Base-by-base conservation (phyloP, 2,113 vertebrate genomes). In the Hepsetus odoe region DNA sequence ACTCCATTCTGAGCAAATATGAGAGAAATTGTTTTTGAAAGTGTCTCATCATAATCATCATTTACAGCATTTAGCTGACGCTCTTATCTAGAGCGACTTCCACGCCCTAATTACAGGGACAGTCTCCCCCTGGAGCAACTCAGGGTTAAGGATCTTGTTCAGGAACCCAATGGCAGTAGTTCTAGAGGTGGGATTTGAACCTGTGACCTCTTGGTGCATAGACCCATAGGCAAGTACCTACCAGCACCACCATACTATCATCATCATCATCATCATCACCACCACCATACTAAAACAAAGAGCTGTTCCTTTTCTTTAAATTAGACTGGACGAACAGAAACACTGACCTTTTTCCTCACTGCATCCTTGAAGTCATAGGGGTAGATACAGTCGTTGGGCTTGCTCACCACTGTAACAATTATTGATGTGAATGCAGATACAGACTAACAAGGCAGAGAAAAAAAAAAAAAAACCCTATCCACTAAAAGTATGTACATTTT, bases 371-470 rank as follows among this genome's bases (percentile, higher is more conserved):
- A 97, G 91, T 95, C 94, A 80, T 95, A 98, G 1, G 98, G 98
- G 77, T 96, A 99, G 90, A 99, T 97, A 82, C 95, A 98, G 89
- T 99, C 96, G 0, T 76, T 93, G 0, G 96, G 98, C 84, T 95
- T 98, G 86, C 94, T 97, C 83, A 97, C 90, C 88, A 92, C 97
- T 99, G 89, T 33, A 89, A 90, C 30, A 70, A 22, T 46, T 16
- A 1, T 26, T n/a, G 16, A 20, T 14, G 26, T n/a, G 7, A 74
- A 28, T 55, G 24, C 32, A 26, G 20, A 32, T n/a, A 5, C 16
- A 32, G 38, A n/a, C 10, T 30, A 44, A 73, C 0, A 12, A 11
- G 26, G 16, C 28, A 30, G 13, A 16, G 12, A 14, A 2, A 9
- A 9, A 5, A 24, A n/a, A 56, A 5, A 11, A 28, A 3, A 44